phyloP scores from a whole-genome alignment of 2,113 vertebrate species.

The Mesocricetus auratus region DNA sequence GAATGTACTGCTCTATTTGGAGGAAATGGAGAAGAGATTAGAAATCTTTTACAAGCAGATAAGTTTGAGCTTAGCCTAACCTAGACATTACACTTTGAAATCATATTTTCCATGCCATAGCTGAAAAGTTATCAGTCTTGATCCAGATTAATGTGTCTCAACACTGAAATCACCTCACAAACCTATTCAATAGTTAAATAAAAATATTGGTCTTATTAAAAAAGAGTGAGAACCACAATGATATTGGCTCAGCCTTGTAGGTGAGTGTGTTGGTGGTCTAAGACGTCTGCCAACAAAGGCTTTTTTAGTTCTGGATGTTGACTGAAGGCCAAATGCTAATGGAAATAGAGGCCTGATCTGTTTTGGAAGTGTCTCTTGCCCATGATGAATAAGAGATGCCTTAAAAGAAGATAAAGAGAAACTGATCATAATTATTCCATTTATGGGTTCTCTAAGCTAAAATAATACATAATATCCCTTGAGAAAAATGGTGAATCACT shows the following conservation, averaged over 20 bases:
- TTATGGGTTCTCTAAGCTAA: constrained; percentile 61
- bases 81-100: constrained; percentile 29
- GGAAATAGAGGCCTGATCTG: constrained; percentile 50
- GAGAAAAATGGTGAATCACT: constrained; percentile 35
- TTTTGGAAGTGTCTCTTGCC: constrained; percentile 66
- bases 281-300: constrained; percentile 56
- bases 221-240: constrained; percentile 65
- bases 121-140: constrained; percentile 47
- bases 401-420: constrained; percentile 55
- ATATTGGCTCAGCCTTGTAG: constrained; percentile 56
- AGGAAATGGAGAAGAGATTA: constrained; percentile 24
- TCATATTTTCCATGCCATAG: constrained; percentile 30
- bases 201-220: constrained; percentile 65
- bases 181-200: constrained; percentile 69
- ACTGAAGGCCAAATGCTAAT: constrained; percentile 71
- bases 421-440: constrained; percentile 56
- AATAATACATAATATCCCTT: constrained; percentile 28
- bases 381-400: constrained; percentile 63
- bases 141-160: constrained; percentile 28
- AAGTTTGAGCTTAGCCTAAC: constrained; percentile 39
- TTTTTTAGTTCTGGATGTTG: constrained; percentile 60
- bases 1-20: neutral
- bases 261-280: constrained; percentile 74
- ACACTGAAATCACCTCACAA: constrained; percentile 17
- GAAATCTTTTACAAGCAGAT: constrained; percentile 32